phyloP scores from a whole-genome alignment of 2,888 invertebrate genomes.

The Entomobrya multifasciata region DNA sequence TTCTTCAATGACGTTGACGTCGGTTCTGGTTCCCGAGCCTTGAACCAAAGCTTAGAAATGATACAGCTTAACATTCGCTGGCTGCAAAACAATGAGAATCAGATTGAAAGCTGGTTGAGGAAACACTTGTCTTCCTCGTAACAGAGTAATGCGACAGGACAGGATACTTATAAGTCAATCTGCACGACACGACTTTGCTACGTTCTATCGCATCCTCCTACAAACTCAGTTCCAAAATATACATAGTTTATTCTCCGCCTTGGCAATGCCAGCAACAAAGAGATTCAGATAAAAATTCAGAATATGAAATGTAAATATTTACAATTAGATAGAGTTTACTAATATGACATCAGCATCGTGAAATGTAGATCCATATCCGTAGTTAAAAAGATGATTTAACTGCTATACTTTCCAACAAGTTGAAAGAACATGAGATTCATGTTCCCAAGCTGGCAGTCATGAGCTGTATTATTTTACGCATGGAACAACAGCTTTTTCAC shows the following conservation, averaged over 20 bases:
- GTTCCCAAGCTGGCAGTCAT: too few species aligned
- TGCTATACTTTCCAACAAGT: too few species aligned
- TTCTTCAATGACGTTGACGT: conserved; percentile 84
- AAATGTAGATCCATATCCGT: not conserved
- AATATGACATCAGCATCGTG: too few species aligned
- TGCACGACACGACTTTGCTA: too few species aligned
- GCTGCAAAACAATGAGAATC: conserved; percentile 85
- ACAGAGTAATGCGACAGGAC: not conserved
- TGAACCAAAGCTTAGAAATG: conserved; percentile 89
- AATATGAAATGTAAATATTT: too few species aligned
- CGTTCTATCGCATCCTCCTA: not conserved
- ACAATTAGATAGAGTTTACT: too few species aligned
- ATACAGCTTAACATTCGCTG: conserved; percentile 91
- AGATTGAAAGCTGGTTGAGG: conserved; percentile 84
- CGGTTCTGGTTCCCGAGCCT: conserved; percentile 84
- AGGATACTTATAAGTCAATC: not conserved
- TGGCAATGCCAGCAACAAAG: too few species aligned
- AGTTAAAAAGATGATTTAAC: too few species aligned
- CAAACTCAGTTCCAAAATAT: not conserved
- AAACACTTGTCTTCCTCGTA: conserved; percentile 69
- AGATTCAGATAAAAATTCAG: too few species aligned
- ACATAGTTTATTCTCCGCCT: not conserved
- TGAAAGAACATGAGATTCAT: too few species aligned
- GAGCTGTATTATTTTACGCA: too few species aligned
- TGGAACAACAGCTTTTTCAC: too few species aligned